A percentile compares a stretch with the other conserved stretches of the same genome.
phyloP scores from a whole-genome alignment of 1,140 invertebrate species.

The Saccostrea cuccullata region DNA sequence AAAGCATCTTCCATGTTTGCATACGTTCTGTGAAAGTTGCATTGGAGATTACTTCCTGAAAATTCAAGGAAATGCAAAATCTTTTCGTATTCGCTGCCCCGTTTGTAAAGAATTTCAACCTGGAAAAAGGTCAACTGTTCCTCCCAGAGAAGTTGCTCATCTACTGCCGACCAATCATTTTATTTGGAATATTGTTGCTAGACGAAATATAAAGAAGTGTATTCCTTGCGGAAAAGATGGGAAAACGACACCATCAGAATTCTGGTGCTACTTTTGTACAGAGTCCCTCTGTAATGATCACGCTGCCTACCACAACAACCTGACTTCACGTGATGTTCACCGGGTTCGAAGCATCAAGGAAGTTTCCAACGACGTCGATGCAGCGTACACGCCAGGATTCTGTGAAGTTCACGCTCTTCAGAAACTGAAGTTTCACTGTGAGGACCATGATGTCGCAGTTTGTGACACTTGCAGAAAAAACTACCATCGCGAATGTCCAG shows the following conservation, averaged over 20 bases:
- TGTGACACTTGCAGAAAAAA: conserved; percentile 41
- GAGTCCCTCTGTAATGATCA: conserved; percentile 47
- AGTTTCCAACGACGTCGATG: conserved; percentile 31
- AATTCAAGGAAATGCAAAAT: conserved; percentile 18
- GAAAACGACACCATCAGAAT: conserved; percentile 38
- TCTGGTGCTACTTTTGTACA: conserved; percentile 45
- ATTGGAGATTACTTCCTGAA: conserved; percentile 31
- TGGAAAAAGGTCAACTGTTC: background rate
- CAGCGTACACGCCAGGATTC: conserved; percentile 39
- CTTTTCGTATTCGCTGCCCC: conserved; percentile 39
- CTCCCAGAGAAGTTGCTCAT: conserved; percentile 38
- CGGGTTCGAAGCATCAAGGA: conserved; percentile 31
- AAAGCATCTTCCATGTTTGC: conserved; percentile 46
- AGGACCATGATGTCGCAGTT: conserved; percentile 34
- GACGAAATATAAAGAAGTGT: conserved; percentile 41
- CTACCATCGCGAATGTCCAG: conserved; percentile 35
- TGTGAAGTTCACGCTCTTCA: conserved; percentile 40
- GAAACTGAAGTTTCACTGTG: conserved; percentile 40
- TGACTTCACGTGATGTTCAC: conserved; percentile 44
- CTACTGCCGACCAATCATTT: conserved; percentile 39
- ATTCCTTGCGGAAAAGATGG: conserved; percentile 35
- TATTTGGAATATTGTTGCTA: conserved; percentile 31
- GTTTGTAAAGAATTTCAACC: conserved; percentile 45
- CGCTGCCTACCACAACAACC: conserved; percentile 38
- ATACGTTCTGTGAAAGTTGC: conserved; percentile 49